Conservation (phyloP, 2,888 invertebrate species). For the Phyllotreta cruciferae region DNA sequence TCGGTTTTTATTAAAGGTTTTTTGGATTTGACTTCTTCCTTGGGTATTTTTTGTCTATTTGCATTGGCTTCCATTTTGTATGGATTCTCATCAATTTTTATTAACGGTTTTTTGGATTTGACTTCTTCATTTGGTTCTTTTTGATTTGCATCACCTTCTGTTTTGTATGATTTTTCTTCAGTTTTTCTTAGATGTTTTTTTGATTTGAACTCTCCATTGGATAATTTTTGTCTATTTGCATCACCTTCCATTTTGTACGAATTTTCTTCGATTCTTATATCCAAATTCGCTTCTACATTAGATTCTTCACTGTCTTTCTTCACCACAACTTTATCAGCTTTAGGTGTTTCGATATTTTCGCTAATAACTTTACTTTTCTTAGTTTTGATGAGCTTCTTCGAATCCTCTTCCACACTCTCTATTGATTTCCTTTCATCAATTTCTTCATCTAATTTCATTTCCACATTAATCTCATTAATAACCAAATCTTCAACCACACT, state of each 20-base stretch:
- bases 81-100: too few relatives aligned
- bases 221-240: not conserved
- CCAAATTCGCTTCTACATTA: not conserved
- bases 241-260: slow-evolving; percentile 5
- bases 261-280: not conserved
- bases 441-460: not conserved
- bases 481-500: too few relatives aligned
- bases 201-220: slow-evolving; percentile 28
- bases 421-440: too few relatives aligned
- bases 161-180: slow-evolving; percentile 2
- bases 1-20: too few relatives aligned
- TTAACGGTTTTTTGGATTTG: too few relatives aligned
- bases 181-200: slow-evolving; percentile 23
- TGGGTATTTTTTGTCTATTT: too few relatives aligned
- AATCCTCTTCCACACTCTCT: slow-evolving; percentile 8
- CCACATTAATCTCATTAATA: too few relatives aligned
- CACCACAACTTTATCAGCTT: not conserved
- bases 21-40: too few relatives aligned
- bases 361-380: slow-evolving; percentile 25
- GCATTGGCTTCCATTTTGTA: too few relatives aligned
- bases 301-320: not conserved
- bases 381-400: slow-evolving; percentile 6
- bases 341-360: not conserved
- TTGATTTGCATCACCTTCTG: too few relatives aligned
- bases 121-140: too few relatives aligned